Base-by-base conservation (phyloP, 1,140 invertebrate species). In the Vanessa tameamea region DNA sequence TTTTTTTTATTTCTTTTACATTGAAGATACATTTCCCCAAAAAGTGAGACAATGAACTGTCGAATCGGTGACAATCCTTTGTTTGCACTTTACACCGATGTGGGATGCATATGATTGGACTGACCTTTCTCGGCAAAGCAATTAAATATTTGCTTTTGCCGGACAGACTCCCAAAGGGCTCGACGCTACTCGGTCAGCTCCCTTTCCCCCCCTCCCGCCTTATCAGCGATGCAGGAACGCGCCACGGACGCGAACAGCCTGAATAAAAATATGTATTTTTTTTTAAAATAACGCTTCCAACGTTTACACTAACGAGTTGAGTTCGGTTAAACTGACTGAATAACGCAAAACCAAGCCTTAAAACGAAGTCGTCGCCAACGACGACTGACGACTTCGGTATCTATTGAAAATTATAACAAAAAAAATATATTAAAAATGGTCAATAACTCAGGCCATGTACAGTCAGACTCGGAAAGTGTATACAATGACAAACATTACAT, bases 211-310 rank as follows among this genome's bases (percentile, higher is more conserved):
- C 86, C 84, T 55, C 81, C 82, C 92, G 94, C 94, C 85, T 96
- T 97, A 82, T 97, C 97, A 67, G 97, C 97, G 95, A 98, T 97
- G 92, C 98, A 99, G 0, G 98, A 98, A 70, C 97, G 94, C 14
- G 98, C 98, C 53, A 99, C 98, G 1, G 97, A 98, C 87, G 98
- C 98, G 90, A 99, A 98, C 78, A 99, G 94, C 86, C 90, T 92
- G 77, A 20, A 20, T 47, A 64, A 26, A 72, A 47, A n/a, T 57
- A 57, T 57, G 53, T 20, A 57, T 57, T 57, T 57, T 57, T 57
- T 57, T 57, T 48, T 12, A 15, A 15, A 15, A 11, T 23, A 23
- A 23, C 53, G 53, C 20, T 23, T 57, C 53, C 53, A 57, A 23
- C 53, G 53, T 14, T 51, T 51, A 13, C 3, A 51, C n/a, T 51